Base-by-base conservation (phyloP, 1,140 invertebrate genomes). In the Holcopasites calliopsidis region DNA sequence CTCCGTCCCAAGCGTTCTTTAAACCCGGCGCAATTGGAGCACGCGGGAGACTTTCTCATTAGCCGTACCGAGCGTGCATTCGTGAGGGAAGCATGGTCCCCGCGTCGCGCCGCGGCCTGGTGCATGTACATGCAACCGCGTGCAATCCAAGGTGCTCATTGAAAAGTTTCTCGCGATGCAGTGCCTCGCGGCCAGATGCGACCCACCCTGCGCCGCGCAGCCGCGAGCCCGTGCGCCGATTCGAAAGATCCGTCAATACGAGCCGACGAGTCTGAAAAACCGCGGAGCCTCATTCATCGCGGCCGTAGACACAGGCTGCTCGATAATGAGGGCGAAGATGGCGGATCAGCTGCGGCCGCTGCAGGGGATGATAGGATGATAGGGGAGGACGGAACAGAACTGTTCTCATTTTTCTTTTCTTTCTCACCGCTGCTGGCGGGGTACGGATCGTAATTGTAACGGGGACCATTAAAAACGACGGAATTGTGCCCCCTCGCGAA, bases 251-350 rank as follows among this genome's bases (percentile, higher is more conserved):
- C 18, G 55, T 68, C 72, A 58, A 60, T 69, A 50, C 64, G 40
- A 47, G 42, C 44, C 40, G 28, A 21, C 38, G 57, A 42, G 71
- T 76, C 65, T 62, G 42, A 70, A 76, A 76, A 70, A 61, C 18
- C 44, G 44, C 23, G 10, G 31, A 28, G 70, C 58, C 50, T 68
- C 65, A 75, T 75, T 77, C 70, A 69, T 77, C 57, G 61, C 69
- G 64, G 38, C 18, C 71, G 72, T 77, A 76, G 47, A 62, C 76
- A 50, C n/a, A 81, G 69, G 68, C 80, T 73, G 13, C 44, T 80
- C 83, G 74, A 85, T 83, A 85, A 84, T 76, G 78, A 83, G 71
- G 55, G 57, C 40, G 60, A 42, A 49, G 55, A 55, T 50, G 57
- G 65, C 42, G 52, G 52, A 74, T 42, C 47, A 23, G 35, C n/a